These are phyloP conservation scores for Lymantria monacha DNA, from an alignment of 2,888 invertebrate genomes.

Conservation along the genomic window DNA sequence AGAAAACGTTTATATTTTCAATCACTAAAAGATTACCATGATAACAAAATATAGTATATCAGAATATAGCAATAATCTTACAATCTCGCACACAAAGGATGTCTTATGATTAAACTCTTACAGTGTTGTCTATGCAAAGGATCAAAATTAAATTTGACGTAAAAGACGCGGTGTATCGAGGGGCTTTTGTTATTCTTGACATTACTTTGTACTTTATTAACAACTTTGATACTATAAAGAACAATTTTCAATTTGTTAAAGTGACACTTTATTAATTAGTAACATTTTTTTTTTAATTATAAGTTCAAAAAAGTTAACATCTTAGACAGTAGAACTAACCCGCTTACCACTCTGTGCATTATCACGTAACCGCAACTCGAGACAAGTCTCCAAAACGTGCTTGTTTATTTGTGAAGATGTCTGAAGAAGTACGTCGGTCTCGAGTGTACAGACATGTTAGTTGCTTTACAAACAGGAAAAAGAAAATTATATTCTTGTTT, in stretches of 20 bases:
- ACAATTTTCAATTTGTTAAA: too few relatives aligned
- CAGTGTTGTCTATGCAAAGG: slow-evolving; percentile 1
- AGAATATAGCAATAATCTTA: neutral
- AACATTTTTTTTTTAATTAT: too few relatives aligned
- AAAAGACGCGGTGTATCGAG: slow-evolving; percentile 2
- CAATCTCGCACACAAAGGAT: neutral
- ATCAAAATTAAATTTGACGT: slow-evolving; percentile 26
- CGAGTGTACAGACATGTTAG: neutral
- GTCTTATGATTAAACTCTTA: slow-evolving; percentile 1
- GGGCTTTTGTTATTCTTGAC: neutral
- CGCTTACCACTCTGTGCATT: too few relatives aligned
- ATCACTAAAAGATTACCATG: neutral
- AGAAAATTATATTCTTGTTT: too few relatives aligned
- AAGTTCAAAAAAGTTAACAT: too few relatives aligned
- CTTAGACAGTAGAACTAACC: too few relatives aligned
- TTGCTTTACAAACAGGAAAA: neutral
- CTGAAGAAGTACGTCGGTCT: slow-evolving; percentile 1
- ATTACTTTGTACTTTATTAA: too few relatives aligned
- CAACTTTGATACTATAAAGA: too few relatives aligned
- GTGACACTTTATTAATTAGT: too few relatives aligned
- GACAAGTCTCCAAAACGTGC: neutral
- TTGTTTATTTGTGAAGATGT: slow-evolving; percentile 7
- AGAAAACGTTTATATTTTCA: too few relatives aligned
- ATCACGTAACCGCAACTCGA: too few relatives aligned
- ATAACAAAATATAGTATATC: neutral